Base-by-base conservation (phyloP, 2,113 vertebrate species). In the Phoxinus phoxinus region DNA sequence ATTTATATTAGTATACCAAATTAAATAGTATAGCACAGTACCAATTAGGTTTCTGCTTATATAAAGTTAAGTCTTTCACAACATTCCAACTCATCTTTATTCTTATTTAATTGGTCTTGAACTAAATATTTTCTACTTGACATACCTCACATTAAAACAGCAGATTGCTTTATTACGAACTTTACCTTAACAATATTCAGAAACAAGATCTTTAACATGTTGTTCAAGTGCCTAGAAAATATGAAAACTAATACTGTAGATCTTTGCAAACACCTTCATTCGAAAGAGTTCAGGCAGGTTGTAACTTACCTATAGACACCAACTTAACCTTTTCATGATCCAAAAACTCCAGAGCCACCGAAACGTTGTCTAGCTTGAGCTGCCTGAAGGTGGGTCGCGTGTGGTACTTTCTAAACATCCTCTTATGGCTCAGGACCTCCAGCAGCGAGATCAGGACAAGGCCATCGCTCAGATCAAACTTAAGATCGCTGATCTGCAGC, bases 351-450 rank as follows among this genome's bases (percentile, higher is more conserved):
- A 96, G 93, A 59, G 95, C 96, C 90, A 96, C 95, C 3, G 74
- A 96, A 86, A 96, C 96, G 44, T 96, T 97, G 91, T 96, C 96
- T 82, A 96, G 94, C 94, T 96, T 95, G 95, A 96, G 96, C 91
- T 96, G 96, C 74, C 95, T 94, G 90, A 97, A 96, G 84, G 95
- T 96, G 90, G 96, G 96, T 79, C 95, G 91, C 90, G 93, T 90
- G 93, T 95, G 91, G 89, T 94, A 95, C 92, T 95, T 96, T 89
- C 94, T 92, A 87, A 94, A 92, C 95, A 96, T 96, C 88, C 92
- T 93, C 93, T 96, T 96, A 92, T 96, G 95, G 92, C 95, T 96
- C 41, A 69, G 94, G 63, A 96, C 94, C 93, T 96, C 96, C n/a
- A 96, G 94, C 30, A 96, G 94, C 0, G 94, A 95, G 74, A 96